These are phyloP conservation scores for Trochalopteron elliotii DNA, from an alignment of 2,113 vertebrate species.

Conservation along the genomic window DNA sequence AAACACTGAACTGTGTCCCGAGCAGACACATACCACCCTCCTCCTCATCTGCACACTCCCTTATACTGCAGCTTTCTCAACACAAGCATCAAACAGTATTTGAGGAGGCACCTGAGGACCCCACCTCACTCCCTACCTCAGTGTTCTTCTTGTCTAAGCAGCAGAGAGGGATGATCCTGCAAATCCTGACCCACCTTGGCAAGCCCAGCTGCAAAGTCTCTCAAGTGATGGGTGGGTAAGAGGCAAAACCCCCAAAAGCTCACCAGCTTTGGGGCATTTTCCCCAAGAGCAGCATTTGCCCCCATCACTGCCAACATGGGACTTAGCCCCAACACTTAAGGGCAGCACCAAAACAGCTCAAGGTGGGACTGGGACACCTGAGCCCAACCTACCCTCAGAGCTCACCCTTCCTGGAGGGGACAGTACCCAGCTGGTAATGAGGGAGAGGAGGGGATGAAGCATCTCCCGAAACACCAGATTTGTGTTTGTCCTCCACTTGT, in stretches of 20 bases:
- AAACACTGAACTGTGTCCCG: fast-evolving
- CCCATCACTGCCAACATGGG: fast-evolving
- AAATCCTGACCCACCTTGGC: not conserved
- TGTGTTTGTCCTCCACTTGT: not conserved
- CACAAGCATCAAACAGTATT: not conserved
- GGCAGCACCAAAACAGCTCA: not conserved
- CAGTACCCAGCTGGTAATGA: fast-evolving
- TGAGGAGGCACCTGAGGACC: not conserved
- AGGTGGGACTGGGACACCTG: not conserved
- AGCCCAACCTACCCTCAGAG: not conserved
- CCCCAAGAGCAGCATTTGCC: not conserved
- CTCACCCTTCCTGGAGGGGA: not conserved
- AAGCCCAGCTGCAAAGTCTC: not conserved
- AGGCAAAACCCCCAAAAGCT: not conserved
- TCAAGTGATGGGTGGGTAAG: not conserved
- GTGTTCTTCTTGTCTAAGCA: not conserved
- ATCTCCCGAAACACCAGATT: not conserved
- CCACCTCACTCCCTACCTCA: not conserved
- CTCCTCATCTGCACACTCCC: not conserved
- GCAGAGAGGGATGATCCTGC: not conserved
- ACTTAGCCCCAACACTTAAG: not conserved
- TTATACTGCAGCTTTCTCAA: not conserved
- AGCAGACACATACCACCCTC: fast-evolving
- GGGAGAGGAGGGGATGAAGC: not conserved
- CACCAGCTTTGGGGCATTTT: not conserved